Conservation (phyloP, 2,888 invertebrate genomes). For the Oscheius sp. region DNA sequence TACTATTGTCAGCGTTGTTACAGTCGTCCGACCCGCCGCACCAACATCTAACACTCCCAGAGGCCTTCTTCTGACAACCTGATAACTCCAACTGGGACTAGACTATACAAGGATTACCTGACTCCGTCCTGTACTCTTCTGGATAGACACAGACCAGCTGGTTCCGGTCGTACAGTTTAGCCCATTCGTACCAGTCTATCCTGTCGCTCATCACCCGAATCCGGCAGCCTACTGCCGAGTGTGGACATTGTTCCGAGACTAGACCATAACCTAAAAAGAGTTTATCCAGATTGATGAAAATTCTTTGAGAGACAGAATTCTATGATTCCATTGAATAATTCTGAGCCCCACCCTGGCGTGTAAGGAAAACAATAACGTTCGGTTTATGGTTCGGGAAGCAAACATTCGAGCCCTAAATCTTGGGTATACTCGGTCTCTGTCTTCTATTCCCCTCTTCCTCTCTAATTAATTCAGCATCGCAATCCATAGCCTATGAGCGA, state of each 20-base stretch:
- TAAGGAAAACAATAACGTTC: too few relatives aligned
- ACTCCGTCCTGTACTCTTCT: constrained; percentile 51
- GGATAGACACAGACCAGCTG: constrained; percentile 59
- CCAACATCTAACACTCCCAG: constrained; percentile 58
- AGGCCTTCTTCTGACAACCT: constrained; percentile 56
- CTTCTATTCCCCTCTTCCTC: constrained; percentile 4
- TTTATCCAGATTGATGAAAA: too few relatives aligned
- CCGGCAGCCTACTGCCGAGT: constrained; percentile 52
- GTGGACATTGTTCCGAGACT: constrained; percentile 54
- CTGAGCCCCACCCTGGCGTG: too few relatives aligned
- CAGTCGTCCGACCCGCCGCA: constrained; percentile 56
- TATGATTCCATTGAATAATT: background rate
- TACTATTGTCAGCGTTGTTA: constrained; percentile 56
- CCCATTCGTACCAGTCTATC: constrained; percentile 59
- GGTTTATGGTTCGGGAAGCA: too few relatives aligned
- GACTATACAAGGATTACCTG: constrained; percentile 36
- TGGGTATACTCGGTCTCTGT: too few relatives aligned
- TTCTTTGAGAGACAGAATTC: background rate
- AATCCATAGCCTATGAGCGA: constrained; percentile 31
- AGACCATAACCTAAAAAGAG: constrained; percentile 53
- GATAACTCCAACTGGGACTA: background rate
- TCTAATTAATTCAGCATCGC: constrained; percentile 33
- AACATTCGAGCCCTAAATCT: too few relatives aligned
- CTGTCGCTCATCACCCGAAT: constrained; percentile 53
- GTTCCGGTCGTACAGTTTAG: constrained; percentile 55